phyloP scores from a whole-genome alignment of 2,797 vertebrate species.

The Siniperca scherzeri region DNA sequence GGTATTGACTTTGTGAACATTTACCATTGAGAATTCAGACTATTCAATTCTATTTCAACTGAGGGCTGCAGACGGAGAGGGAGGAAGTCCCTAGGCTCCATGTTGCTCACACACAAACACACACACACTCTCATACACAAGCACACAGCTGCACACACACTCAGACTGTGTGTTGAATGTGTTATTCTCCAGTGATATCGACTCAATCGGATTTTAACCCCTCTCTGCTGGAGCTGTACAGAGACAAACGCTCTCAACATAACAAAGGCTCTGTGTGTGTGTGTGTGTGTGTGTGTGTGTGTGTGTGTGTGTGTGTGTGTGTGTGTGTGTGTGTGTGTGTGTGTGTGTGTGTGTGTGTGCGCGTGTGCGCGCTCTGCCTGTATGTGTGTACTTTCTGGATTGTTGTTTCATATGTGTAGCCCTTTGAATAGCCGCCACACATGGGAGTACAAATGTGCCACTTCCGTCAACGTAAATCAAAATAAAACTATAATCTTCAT shows the following conservation, averaged over 20 bases:
- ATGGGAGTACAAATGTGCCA: conserved; percentile 65
- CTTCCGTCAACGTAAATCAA: conserved; percentile 56
- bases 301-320: conserved; percentile 24
- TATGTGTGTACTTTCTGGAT: conserved; percentile 49
- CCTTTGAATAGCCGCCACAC: conserved; percentile 63
- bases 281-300: conserved; percentile 56
- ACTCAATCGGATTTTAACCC: conserved; percentile 85
- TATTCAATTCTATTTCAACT: conserved; percentile 87
- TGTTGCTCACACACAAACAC: conserved; percentile 73
- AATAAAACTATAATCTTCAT: conserved; percentile 45
- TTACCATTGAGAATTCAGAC: conserved; percentile 84
- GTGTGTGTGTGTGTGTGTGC: conserved; percentile 22
- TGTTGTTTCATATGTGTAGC: conserved; percentile 58
- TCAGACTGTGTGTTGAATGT: conserved; percentile 69
- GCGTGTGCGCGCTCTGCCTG: not conserved
- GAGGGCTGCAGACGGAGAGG: conserved; percentile 80
- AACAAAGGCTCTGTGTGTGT: conserved; percentile 80
- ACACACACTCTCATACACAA: conserved; percentile 48
- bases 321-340: conserved; percentile 53
- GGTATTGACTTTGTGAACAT: conserved; percentile 83
- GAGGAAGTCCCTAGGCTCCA: conserved; percentile 80
- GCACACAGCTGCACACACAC: conserved; percentile 56
- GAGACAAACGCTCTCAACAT: conserved; percentile 82
- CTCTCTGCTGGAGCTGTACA: conserved; percentile 74
- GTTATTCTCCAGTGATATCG: conserved; percentile 84